Evolutionary conservation across 2,113 vertebrate genomes (phyloP).

Genomic region (Asarcornis scutulata): DNA sequence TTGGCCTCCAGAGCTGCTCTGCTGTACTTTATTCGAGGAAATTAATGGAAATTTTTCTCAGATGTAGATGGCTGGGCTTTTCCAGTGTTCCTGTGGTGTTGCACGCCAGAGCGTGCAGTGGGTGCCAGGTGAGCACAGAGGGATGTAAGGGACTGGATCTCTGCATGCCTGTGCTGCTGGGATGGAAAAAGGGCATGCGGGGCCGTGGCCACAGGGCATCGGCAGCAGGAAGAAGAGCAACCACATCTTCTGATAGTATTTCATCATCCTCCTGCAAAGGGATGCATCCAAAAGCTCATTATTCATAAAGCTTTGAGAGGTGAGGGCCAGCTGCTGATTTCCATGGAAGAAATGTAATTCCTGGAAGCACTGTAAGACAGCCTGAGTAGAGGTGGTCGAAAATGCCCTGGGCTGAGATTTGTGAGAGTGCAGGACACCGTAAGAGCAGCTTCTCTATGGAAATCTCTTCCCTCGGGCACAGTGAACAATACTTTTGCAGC

Average conservation of each 20-base stretch:
- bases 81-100: neutral
- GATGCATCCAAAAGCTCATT: neutral
- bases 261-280: neutral
- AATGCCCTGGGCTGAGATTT: fast-evolving
- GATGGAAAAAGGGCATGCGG: neutral
- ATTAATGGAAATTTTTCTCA: neutral
- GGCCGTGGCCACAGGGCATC: neutral
- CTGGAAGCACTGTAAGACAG: neutral
- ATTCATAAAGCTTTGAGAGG: neutral
- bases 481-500: fast-evolving
- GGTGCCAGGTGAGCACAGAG: neutral
- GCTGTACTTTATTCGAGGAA: neutral
- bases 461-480: neutral
- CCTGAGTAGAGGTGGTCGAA: neutral
- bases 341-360: neutral
- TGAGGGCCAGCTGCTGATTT: neutral
- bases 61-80: neutral
- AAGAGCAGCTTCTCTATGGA: neutral
- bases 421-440: fast-evolving
- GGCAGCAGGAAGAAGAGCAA: too few relatives aligned
- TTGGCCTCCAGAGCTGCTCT: neutral
- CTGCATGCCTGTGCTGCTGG: neutral
- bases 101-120: neutral
- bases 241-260: neutral
- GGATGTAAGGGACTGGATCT: too few relatives aligned